A percentile compares a stretch with the other conserved stretches of the same genome.
phyloP scores from a whole-genome alignment of 64 coral and sea anemone genomes.

The Acropora tenuis region DNA sequence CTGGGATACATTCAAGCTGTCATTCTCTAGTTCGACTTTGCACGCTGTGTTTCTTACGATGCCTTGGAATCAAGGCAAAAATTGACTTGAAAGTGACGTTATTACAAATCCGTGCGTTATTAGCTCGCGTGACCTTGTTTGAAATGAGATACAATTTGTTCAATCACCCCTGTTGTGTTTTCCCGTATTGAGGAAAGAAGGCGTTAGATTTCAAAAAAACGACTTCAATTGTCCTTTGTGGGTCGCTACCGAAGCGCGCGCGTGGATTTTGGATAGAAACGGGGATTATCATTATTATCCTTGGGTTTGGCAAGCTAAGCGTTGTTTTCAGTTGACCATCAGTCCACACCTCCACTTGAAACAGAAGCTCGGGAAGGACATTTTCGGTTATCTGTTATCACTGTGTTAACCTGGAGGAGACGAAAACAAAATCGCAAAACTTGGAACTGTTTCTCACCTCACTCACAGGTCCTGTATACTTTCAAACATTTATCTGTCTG shows the following conservation, averaged over 20 bases:
- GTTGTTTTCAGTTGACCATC: neutral
- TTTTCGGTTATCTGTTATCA: neutral
- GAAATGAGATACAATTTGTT: slow-evolving; percentile 6
- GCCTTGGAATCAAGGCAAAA: too few species aligned
- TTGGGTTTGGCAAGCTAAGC: neutral
- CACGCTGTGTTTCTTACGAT: too few species aligned
- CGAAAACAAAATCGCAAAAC: neutral
- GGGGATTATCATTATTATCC: neutral
- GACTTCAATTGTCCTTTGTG: slow-evolving; percentile 1
- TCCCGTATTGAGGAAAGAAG: slow-evolving; percentile 10
- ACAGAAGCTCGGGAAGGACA: neutral
- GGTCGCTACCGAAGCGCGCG: neutral
- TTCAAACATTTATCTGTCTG: neutral
- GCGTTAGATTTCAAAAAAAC: slow-evolving; percentile 37
- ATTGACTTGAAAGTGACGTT: too few species aligned
- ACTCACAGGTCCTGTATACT: slow-evolving; percentile 7
- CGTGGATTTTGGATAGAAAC: neutral
- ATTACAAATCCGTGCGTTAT: neutral
- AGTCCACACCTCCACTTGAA: neutral
- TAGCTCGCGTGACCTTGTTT: slow-evolving; percentile 26
- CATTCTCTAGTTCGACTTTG: neutral
- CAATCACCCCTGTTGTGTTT: neutral
- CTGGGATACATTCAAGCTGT: neutral
- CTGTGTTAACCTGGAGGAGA: slow-evolving; percentile 4
- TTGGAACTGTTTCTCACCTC: neutral